Evolutionary conservation across 2,797 vertebrate genomes (phyloP).

Genomic region (Staurois parvus): DNA sequence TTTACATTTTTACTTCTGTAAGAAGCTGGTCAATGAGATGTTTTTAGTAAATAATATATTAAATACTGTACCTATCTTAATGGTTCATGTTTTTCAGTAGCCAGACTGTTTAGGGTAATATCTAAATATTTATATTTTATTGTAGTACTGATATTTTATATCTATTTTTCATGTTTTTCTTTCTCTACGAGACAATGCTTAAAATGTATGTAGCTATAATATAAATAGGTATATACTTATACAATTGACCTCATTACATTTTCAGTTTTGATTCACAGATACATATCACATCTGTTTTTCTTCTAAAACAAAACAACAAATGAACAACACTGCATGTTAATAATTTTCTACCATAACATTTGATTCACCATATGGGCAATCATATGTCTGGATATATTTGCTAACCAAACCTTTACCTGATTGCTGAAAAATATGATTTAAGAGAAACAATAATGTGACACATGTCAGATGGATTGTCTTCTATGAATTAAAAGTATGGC

Average conservation of each 20-base stretch:
- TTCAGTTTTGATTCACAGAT: background rate
- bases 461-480: conserved; percentile 31
- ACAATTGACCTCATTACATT: background rate
- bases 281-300: background rate
- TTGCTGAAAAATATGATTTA: conserved; percentile 40
- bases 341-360: background rate
- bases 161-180: no score
- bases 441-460: conserved; percentile 45
- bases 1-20: no score
- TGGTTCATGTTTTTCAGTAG: no score
- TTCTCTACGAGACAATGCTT: background rate
- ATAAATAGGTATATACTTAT: background rate
- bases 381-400: conserved; percentile 23
- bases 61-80: no score
- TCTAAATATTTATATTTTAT: no score
- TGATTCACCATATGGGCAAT: background rate
- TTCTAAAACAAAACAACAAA: background rate
- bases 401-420: conserved; percentile 21
- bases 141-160: no score
- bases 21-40: no score
- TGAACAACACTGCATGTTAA: background rate
- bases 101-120: no score
- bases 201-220: background rate
- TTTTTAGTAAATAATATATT: no score
- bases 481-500: conserved; percentile 45